phyloP scores from a whole-genome alignment of 2,888 invertebrate genomes.

The Drosophila neonasuta region DNA sequence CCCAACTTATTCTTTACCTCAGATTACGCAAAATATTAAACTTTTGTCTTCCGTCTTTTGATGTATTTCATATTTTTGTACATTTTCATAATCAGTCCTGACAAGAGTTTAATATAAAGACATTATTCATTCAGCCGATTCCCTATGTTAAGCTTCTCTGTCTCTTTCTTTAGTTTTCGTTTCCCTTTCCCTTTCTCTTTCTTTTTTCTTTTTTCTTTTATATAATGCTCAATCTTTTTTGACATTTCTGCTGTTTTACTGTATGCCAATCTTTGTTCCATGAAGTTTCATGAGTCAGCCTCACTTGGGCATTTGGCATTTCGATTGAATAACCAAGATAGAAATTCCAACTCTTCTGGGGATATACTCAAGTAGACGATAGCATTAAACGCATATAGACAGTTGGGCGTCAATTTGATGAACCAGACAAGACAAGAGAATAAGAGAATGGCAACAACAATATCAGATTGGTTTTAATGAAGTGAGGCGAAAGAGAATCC shows the following conservation, averaged over 20 bases:
- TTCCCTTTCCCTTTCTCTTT: not conserved
- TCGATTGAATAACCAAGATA: conserved; percentile 36
- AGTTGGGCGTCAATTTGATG: conserved; percentile 59
- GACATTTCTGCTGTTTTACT: not conserved
- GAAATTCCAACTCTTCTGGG: conserved; percentile 15
- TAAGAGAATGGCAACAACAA: conserved; percentile 21
- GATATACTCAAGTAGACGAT: conserved; percentile 31
- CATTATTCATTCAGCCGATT: not conserved
- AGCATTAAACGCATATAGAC: conserved; percentile 50
- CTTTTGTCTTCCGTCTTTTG: not conserved
- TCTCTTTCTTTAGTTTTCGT: not conserved
- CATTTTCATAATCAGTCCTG: not conserved
- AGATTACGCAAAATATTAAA: not conserved
- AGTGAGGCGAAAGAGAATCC: conserved; percentile 43
- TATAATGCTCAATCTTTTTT: not conserved
- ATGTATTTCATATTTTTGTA: not conserved
- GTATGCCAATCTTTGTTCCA: conserved; percentile 1
- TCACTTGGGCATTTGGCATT: conserved; percentile 25
- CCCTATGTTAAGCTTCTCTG: not conserved
- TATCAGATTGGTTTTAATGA: conserved; percentile 52
- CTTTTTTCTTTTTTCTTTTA: not conserved
- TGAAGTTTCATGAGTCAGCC: conserved; percentile 41
- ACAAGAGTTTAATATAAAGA: not conserved
- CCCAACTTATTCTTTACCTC: not conserved
- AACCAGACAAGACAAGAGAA: conserved; percentile 37